Conservation (phyloP, 2,888 invertebrate genomes). For the Caenorhabditis sinica region DNA sequence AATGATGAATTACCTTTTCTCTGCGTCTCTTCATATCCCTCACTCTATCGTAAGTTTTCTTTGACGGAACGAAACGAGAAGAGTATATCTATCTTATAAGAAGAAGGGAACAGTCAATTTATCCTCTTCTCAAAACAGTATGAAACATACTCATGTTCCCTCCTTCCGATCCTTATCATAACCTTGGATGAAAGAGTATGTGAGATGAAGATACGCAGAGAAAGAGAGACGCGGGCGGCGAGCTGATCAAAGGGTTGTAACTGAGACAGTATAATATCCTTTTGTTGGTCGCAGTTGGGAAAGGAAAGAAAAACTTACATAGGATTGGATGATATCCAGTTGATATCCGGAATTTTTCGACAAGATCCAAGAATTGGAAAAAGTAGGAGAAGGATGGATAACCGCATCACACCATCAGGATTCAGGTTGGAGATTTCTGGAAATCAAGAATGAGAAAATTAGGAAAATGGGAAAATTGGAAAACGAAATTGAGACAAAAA, state of each 20-base stretch:
- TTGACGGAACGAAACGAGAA: slow-evolving; percentile 18
- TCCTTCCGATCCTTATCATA: slow-evolving; percentile 52
- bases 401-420: slow-evolving; percentile 62
- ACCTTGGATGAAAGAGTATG: slow-evolving; percentile 41
- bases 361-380: slow-evolving; percentile 33
- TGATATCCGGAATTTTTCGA: slow-evolving; percentile 59
- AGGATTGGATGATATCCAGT: slow-evolving; percentile 58
- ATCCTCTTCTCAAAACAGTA: slow-evolving; percentile 42
- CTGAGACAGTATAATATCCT: slow-evolving; percentile 10
- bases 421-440: neutral
- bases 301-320: slow-evolving; percentile 45
- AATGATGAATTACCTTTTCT: slow-evolving; percentile 58
- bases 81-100: slow-evolving; percentile 59
- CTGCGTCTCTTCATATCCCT: slow-evolving; percentile 27
- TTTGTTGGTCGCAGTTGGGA: neutral
- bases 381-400: slow-evolving; percentile 36
- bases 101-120: slow-evolving; percentile 51
- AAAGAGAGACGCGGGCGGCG: slow-evolving; percentile 52
- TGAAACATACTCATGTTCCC: slow-evolving; percentile 61
- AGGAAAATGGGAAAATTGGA: neutral
- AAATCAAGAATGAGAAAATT: neutral
- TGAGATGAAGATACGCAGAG: slow-evolving; percentile 34
- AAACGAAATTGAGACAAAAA: neutral
- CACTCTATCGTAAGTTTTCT: slow-evolving; percentile 14
- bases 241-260: slow-evolving; percentile 60